Conservation (phyloP, 2,113 vertebrate genomes). For the Anser cygnoides region DNA sequence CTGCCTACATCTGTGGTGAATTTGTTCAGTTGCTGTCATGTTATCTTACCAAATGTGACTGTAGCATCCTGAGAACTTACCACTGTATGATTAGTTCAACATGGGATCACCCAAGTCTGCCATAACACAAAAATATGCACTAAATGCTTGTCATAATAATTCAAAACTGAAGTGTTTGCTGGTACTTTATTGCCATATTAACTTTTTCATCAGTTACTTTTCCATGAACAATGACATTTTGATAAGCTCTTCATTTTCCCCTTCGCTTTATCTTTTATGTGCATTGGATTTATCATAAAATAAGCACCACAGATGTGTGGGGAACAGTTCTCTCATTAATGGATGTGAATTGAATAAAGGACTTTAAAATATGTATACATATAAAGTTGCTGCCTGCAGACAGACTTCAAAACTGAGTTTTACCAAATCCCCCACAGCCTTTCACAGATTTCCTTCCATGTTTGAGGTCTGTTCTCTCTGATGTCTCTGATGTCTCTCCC, state of each 20-base stretch:
- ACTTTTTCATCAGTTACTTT: not conserved
- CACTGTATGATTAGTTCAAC: not conserved
- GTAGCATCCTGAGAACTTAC: not conserved
- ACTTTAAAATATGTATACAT: too few species aligned
- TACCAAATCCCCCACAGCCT: rapidly evolving
- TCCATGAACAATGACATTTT: not conserved
- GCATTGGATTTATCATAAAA: not conserved
- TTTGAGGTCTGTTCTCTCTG: not conserved
- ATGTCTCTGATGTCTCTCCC: too few species aligned
- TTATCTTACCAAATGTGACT: not conserved
- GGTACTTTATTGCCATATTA: not conserved
- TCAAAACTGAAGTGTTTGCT: not conserved
- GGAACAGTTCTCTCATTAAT: not conserved
- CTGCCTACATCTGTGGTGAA: not conserved
- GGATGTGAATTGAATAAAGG: not conserved
- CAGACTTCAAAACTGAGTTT: not conserved
- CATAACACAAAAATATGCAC: not conserved
- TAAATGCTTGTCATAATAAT: not conserved
- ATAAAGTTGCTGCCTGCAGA: not conserved
- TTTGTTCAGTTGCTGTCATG: not conserved
- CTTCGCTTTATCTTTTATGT: not conserved
- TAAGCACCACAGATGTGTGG: not conserved
- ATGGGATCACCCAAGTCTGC: rapidly evolving
- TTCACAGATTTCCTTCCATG: not conserved
- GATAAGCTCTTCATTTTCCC: not conserved